These are phyloP conservation scores for Sebastes matsubarae DNA, from an alignment of 2,797 vertebrate species.

Conservation along the genomic window DNA sequence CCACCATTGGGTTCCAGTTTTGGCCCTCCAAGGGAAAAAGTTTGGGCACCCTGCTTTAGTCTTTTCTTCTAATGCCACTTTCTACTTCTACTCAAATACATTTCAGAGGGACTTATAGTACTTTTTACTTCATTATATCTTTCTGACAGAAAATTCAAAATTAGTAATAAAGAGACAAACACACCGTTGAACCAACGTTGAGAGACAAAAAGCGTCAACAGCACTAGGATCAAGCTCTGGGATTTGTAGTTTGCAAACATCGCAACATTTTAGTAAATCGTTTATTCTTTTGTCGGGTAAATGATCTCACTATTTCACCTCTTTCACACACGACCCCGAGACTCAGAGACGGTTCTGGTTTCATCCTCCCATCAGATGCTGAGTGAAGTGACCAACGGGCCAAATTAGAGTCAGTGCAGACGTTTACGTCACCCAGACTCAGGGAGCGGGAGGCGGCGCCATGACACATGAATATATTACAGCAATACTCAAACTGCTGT, in stretches of 20 bases:
- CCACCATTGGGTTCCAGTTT: too few relatives aligned
- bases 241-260: background rate
- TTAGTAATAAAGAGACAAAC: background rate
- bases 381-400: background rate
- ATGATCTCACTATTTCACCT: background rate
- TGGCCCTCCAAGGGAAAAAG: too few relatives aligned
- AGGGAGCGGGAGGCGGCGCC: constrained; percentile 16
- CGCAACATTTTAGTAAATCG: background rate
- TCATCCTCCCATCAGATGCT: background rate
- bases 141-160: too few relatives aligned
- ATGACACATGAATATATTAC: constrained; percentile 31
- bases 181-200: background rate
- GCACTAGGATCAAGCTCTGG: background rate
- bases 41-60: too few relatives aligned
- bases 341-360: constrained; percentile 6
- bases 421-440: constrained; percentile 20
- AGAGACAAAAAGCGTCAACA: background rate
- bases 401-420: background rate
- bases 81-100: too few relatives aligned
- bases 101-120: too few relatives aligned
- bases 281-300: background rate
- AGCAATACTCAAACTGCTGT: constrained; percentile 16
- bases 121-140: too few relatives aligned
- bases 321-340: background rate
- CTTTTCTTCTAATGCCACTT: too few relatives aligned